Evolutionary conservation across 2,888 invertebrate genomes (phyloP), one percentile per base, ranked within the genome.

Genomic region (Chalcis sispes): DNA sequence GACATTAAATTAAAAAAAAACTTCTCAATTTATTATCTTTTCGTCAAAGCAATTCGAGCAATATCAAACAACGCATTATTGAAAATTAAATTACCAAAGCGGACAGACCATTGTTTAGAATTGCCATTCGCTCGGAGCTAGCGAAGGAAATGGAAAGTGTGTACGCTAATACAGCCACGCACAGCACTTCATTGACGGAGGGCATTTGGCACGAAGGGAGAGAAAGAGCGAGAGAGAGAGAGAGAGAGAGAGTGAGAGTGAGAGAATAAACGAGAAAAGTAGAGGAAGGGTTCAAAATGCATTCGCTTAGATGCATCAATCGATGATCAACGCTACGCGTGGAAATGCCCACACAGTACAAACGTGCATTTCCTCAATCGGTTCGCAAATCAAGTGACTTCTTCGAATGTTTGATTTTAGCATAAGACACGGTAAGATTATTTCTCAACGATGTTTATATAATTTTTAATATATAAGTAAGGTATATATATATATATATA

Each of bases 301-400:
- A 82, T 82, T 81, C 81, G 77, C 77, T 80, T 61, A 54, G n/a
- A 62, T 40, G 50, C 61, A 64, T 67, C 58, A 56, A 67, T 67
- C 67, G 54, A 58, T 32, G 62, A n/a, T 13, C 29, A 62, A 10
- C 48, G 25, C 25, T n/a, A 20, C 46, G 29, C 29, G 62, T 62
- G 64, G 32, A 36, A 64, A 64, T 56, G 50, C 36, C 52, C 52
- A 23, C 42, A 15, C 13, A 8, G 18, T 25, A 27, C 54, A 58
- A 56, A 56, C 46, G n/a, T 46, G 25, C 36, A 50, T 58, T 65
- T 58, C 27, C 54, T 56, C 46, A 54, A 64, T 61, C 52, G 18
- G 27, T 56, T 54, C 13, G 40, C 65, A 23, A 64, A 72, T 46
- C 27, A 25, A 29, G n/a, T 23, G 29, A 52, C 20, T 62, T 42